A percentile compares a stretch with the other conserved stretches of the same genome.
phyloP scores from a whole-genome alignment of 2,113 vertebrate genomes.

The Rutilus rutilus region DNA sequence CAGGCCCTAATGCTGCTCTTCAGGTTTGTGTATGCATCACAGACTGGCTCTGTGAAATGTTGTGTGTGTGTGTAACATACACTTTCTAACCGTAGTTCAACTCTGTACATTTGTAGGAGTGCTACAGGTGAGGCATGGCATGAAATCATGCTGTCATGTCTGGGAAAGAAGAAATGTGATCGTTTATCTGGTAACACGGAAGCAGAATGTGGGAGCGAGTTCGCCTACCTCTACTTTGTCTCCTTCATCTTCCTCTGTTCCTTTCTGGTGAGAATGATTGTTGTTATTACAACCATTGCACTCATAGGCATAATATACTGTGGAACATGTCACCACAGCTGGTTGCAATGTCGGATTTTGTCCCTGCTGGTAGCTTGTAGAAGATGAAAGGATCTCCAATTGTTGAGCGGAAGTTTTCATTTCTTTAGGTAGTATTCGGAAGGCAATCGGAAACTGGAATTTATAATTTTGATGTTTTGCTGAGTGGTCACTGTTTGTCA shows the following conservation, averaged over 20 bases:
- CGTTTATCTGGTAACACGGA: slow-evolving; percentile 77
- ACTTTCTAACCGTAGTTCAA: not conserved
- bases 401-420: not conserved
- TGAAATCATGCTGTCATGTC: slow-evolving; percentile 96
- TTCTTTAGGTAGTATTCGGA: not conserved
- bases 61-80: slow-evolving; percentile 18
- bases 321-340: not conserved
- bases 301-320: not conserved
- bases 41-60: not conserved
- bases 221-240: slow-evolving; percentile 97
- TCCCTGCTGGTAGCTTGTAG: not conserved
- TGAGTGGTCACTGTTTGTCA: not conserved
- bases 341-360: not conserved
- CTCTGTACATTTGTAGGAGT: slow-evolving; percentile 78
- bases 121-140: slow-evolving; percentile 98
- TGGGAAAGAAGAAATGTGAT: slow-evolving; percentile 86
- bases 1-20: slow-evolving; percentile 96
- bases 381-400: not conserved
- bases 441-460: not conserved
- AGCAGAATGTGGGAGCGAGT: slow-evolving; percentile 90
- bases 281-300: not conserved
- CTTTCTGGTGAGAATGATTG: slow-evolving; percentile 86
- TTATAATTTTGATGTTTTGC: not conserved
- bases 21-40: slow-evolving; percentile 78
- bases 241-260: slow-evolving; percentile 99